Conservation (phyloP, 2,113 vertebrate species). For the Anoura caudifer region DNA sequence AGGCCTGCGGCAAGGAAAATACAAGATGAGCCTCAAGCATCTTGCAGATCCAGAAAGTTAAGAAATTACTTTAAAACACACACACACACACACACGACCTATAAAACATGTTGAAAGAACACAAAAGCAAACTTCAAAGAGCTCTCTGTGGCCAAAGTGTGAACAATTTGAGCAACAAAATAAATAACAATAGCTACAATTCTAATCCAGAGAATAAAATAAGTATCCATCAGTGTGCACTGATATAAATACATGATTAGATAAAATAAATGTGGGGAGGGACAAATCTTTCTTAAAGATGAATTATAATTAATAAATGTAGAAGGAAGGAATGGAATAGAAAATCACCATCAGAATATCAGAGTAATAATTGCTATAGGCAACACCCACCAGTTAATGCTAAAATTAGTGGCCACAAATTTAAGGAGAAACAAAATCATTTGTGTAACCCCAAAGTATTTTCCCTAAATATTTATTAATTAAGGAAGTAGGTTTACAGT, state of each 20-base stretch:
- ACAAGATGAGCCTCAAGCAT: background rate
- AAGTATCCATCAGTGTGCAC: background rate
- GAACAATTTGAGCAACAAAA: background rate
- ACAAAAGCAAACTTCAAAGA: background rate
- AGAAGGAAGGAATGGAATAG: background rate
- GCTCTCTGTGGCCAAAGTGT: background rate
- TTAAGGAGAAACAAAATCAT: background rate
- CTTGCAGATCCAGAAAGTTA: background rate
- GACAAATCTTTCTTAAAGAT: background rate
- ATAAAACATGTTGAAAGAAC: background rate
- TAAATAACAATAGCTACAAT: background rate
- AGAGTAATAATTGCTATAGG: background rate
- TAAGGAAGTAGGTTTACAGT: background rate
- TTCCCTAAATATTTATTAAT: background rate
- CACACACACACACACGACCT: background rate
- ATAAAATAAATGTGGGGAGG: background rate
- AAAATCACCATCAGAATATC: background rate
- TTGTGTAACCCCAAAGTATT: background rate
- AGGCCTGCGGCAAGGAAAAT: background rate
- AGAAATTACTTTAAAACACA: background rate
- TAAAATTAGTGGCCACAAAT: background rate
- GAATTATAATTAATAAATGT: background rate
- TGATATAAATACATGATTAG: background rate
- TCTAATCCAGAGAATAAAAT: background rate
- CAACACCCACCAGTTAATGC: background rate